Percentiles rank a stretch among this genome's conserved stretches.
Conservation (phyloP, 92 coral and sea anemone species). For the Ricordea florida region DNA sequence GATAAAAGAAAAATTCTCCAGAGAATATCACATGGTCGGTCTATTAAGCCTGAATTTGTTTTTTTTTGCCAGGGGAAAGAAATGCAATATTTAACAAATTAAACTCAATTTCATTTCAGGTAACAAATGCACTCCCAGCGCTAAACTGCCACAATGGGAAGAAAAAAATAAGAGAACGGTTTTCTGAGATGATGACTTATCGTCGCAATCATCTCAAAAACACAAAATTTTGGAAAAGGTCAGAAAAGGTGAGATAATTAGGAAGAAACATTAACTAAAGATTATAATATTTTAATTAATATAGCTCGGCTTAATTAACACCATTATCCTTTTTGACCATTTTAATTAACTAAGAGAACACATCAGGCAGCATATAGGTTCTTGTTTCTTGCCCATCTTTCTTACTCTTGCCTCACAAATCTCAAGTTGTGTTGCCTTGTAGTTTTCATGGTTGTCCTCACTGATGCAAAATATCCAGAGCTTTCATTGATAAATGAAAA, state of each 20-base stretch:
- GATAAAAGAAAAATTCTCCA: too few relatives aligned
- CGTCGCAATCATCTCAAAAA: not conserved
- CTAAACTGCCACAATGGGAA: not conserved
- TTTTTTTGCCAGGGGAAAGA: not conserved
- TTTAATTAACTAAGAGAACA: slow-evolving; percentile 27
- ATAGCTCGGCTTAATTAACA: slow-evolving; percentile 21
- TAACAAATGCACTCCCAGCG: not conserved
- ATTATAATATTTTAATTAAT: not conserved
- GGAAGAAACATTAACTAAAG: slow-evolving; percentile 6
- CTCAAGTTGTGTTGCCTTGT: slow-evolving; percentile 37
- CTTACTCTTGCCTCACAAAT: slow-evolving; percentile 42
- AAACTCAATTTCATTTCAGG: not conserved
- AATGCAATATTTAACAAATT: not conserved
- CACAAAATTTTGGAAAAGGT: slow-evolving; percentile 1
- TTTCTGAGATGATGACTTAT: slow-evolving; percentile 2
- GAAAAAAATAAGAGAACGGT: not conserved
- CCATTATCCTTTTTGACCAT: slow-evolving; percentile 26
- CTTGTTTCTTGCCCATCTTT: slow-evolving; percentile 28
- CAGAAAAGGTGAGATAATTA: not conserved
- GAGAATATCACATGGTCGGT: too few relatives aligned
- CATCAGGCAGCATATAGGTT: slow-evolving; percentile 40
- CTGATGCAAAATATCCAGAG: slow-evolving; percentile 17
- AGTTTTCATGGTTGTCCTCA: slow-evolving; percentile 34
- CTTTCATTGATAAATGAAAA: slow-evolving; percentile 13
- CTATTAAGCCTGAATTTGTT: not conserved